phyloP scores from a whole-genome alignment of 2,113 vertebrate species.

The Rissa tridactyla region DNA sequence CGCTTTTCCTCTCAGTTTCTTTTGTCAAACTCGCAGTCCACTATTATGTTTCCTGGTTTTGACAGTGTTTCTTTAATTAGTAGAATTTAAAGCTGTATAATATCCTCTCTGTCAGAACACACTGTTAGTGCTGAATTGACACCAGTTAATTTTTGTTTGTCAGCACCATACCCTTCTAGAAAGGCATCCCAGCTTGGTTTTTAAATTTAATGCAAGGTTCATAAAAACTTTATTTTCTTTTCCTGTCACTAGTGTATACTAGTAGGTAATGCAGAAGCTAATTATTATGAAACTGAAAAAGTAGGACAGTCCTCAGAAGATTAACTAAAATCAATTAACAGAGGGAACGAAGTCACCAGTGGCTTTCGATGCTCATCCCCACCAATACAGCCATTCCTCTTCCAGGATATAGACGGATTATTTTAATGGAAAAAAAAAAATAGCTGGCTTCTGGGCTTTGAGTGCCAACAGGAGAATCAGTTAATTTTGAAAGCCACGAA shows the following conservation, averaged over 20 bases:
- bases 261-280: not conserved
- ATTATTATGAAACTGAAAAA: conserved; percentile 34
- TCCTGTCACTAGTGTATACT: not conserved
- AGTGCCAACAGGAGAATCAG: not conserved
- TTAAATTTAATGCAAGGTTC: not conserved
- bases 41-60: not conserved
- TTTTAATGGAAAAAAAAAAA: not conserved
- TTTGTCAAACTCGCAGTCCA: not conserved
- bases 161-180: not conserved
- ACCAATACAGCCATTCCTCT: not conserved
- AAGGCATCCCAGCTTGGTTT: not conserved
- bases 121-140: not conserved
- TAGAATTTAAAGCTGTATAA: not conserved
- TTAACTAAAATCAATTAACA: conserved; percentile 44
- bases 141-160: not conserved
- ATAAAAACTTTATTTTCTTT: conserved; percentile 32
- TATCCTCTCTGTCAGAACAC: not conserved
- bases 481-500: not conserved
- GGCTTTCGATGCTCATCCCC: not conserved
- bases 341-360: not conserved
- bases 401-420: not conserved
- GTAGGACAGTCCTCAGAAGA: conserved; percentile 38
- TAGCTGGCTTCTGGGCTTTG: not conserved
- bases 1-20: not conserved
- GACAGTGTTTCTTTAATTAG: not conserved